Base-by-base conservation (phyloP, 2,113 vertebrate species). In the Aleadryas rufinucha region DNA sequence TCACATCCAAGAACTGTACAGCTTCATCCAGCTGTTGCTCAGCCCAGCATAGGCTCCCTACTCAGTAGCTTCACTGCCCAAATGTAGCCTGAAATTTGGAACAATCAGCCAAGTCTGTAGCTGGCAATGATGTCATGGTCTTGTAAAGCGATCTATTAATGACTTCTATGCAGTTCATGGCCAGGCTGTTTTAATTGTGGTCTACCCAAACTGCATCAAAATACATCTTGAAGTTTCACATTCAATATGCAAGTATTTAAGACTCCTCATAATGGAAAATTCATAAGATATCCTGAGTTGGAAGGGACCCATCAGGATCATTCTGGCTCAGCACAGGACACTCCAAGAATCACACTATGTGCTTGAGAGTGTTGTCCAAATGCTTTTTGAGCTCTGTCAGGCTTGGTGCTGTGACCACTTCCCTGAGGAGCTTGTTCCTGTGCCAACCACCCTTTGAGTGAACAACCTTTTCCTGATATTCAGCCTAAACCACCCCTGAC, bases 121-220 rank as follows among this genome's bases (percentile, higher is more conserved):
- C 59, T 71, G 42, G 17, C 23, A 84, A n/a, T 54, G 21, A 5
- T 37, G 14, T 41, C 24, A 18, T 9, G 3, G 9, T 31, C 41
- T 37, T 2, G 4, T n/a, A 9, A 16, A 75, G 35, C 0, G 0
- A 27, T 26, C 50, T 9, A 1, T 47, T 81, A 24, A 56, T 37
- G 31, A 44, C 7, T 60, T 69, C 33, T 30, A 1, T 18, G 47
- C 21, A 47, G 56, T 37, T 64, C 42, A n/a, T 11, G 49, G 41
- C 6, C 50, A 61, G 52, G 27, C 39, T 31, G 5, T 76, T 84
- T 45, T 65, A 47, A 53, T 52, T 0, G 0, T 28, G 41, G 3
- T 66, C n/a, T 49, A 57, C 31, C 3, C n/a, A 89, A 83, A 76
- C 41, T 41, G 26, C 28, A 59, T 37, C 4, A 75, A 80, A 86